Conservation (phyloP, 2,113 vertebrate genomes). For the Dasypus novemcinctus region DNA sequence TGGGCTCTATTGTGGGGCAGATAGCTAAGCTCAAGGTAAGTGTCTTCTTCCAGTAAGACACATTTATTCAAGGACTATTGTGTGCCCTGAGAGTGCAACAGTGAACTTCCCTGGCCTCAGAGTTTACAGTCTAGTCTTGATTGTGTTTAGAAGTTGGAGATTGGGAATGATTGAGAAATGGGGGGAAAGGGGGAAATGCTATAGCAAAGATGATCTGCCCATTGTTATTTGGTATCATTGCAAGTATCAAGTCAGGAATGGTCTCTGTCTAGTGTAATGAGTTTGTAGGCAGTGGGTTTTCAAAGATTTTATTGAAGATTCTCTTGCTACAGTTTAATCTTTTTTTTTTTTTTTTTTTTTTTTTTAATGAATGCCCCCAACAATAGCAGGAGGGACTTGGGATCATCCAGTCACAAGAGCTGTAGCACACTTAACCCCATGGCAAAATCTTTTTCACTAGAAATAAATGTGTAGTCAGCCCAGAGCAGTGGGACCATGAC, state of each 20-base stretch:
- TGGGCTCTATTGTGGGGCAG: conserved; percentile 91
- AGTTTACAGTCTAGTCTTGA: not conserved
- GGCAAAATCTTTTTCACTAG: not conserved
- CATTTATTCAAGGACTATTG: not conserved
- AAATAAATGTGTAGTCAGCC: not conserved
- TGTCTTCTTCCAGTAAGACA: not conserved
- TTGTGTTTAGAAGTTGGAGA: not conserved
- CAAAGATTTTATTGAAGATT: not conserved
- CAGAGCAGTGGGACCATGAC: not conserved
- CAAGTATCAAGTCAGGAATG: not conserved
- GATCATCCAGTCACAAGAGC: not conserved
- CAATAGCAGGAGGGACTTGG: not conserved
- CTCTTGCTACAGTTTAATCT: not conserved
- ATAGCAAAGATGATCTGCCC: not conserved
- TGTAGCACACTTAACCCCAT: not conserved
- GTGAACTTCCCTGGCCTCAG: not conserved
- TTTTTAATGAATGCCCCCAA: not conserved
- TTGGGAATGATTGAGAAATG: not conserved
- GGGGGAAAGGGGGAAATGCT: not conserved
- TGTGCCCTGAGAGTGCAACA: no score
- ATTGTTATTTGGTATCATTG: not conserved
- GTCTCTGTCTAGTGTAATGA: not conserved
- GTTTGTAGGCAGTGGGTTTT: not conserved
- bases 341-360: no score
- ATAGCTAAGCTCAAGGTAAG: conserved; percentile 90